Conservation (phyloP, 2,113 vertebrate species). For the Capreolus pygargus region DNA sequence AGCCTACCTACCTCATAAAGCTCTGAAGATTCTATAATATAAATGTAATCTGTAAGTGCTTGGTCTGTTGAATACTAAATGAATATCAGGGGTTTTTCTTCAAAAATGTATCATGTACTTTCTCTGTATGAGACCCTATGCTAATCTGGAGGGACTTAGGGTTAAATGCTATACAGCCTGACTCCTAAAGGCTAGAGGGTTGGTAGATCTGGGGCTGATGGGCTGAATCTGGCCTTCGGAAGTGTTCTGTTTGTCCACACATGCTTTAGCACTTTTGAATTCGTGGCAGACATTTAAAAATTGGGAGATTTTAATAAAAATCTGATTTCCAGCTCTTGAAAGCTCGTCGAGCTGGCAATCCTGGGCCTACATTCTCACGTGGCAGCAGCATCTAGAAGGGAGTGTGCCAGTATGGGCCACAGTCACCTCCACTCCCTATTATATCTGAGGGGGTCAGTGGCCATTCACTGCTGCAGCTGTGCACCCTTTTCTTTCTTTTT, state of each 20-base stretch:
- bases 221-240: not conserved
- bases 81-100: not conserved
- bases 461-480: not conserved
- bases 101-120: not conserved
- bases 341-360: not conserved
- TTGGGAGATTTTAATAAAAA: not conserved
- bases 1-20: not conserved
- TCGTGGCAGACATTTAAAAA: not conserved
- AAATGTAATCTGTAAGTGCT: not conserved
- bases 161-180: not conserved
- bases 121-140: not conserved
- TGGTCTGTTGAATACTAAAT: not conserved
- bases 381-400: not conserved
- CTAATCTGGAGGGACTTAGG: not conserved
- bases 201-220: not conserved
- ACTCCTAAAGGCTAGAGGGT: not conserved
- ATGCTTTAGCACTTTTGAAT: not conserved
- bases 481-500: not conserved
- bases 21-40: not conserved
- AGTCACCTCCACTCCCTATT: not conserved
- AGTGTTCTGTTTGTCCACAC: not conserved
- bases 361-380: not conserved
- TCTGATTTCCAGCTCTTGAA: not conserved
- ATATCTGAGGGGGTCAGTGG: not conserved
- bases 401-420: not conserved